Percentiles rank a stretch among this genome's conserved stretches.
phyloP scores from a whole-genome alignment of 2,113 vertebrate species.

The Mohoua ochrocephala region DNA sequence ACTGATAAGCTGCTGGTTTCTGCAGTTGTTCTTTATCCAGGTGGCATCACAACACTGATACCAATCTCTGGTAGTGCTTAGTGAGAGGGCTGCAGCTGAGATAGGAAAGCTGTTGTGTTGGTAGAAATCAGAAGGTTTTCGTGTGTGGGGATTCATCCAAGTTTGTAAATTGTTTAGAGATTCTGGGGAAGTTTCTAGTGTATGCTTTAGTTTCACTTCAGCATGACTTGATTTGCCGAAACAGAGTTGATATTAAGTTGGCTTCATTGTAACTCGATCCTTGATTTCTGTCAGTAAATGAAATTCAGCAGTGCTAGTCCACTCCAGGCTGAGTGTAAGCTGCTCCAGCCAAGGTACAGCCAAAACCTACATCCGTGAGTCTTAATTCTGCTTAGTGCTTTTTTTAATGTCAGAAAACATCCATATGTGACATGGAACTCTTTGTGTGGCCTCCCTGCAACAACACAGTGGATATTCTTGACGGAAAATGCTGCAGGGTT shows the following conservation, averaged over 20 bases:
- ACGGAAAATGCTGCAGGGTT: background rate
- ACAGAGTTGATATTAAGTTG: background rate
- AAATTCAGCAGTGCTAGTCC: background rate
- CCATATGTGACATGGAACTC: background rate
- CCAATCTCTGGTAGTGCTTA: background rate
- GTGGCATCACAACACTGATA: background rate
- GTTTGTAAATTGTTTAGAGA: background rate
- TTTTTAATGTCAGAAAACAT: background rate
- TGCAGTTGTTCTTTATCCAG: background rate
- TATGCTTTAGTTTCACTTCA: background rate
- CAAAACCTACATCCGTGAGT: background rate
- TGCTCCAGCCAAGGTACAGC: background rate
- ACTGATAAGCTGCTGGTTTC: background rate
- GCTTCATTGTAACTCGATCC: background rate
- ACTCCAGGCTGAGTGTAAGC: background rate
- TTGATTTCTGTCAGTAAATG: background rate
- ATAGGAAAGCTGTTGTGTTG: background rate
- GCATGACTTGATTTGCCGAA: background rate
- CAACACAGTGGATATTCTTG: background rate
- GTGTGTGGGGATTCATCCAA: background rate
- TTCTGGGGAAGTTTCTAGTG: background rate
- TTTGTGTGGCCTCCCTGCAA: background rate
- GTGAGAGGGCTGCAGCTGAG: background rate
- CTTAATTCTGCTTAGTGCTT: background rate
- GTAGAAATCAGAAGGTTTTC: background rate